A percentile compares a stretch with the other conserved stretches of the same genome.
Evolutionary conservation across 2,797 vertebrate genomes (phyloP).

Genomic region (Phrynocephalus vlangalii): DNA sequence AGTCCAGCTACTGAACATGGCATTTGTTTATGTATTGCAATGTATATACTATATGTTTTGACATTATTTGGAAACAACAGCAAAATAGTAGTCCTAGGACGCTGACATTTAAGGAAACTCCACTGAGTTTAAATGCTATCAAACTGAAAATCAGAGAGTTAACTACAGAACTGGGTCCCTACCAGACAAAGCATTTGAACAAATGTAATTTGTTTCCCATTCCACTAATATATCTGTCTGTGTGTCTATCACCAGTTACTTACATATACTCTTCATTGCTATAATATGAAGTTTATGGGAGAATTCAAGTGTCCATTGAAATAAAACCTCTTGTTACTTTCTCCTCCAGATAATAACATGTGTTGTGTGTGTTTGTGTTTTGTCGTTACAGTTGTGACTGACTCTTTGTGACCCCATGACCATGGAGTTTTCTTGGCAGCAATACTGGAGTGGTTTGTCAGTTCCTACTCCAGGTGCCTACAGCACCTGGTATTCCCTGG

Average conservation of each 20-base stretch:
- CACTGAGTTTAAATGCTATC: background rate
- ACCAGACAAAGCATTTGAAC: background rate
- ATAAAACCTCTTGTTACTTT: conserved; percentile 60
- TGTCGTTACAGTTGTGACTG: too few species aligned
- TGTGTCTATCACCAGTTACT: conserved; percentile 42
- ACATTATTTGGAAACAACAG: conserved; percentile 14
- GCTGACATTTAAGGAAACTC: background rate
- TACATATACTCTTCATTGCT: conserved; percentile 47
- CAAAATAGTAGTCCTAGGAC: background rate
- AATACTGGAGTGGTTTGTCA: too few species aligned
- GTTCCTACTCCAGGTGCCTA: too few species aligned
- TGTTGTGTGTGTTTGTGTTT: too few species aligned
- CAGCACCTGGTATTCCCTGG: too few species aligned
- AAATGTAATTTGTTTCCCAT: conserved; percentile 4
- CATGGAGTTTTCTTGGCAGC: too few species aligned
- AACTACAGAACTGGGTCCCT: background rate
- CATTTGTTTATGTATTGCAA: conserved; percentile 21
- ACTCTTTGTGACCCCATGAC: too few species aligned
- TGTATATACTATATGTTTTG: conserved; percentile 15
- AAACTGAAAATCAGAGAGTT: background rate
- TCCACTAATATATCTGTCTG: conserved; percentile 25
- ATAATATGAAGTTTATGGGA: conserved; percentile 29
- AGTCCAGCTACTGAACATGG: too few species aligned
- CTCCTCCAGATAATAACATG: conserved; percentile 61
- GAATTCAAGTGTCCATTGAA: conserved; percentile 62